These are phyloP conservation scores for Propithecus perrieri DNA, from an alignment of 2,797 vertebrate genomes.

Conservation along the genomic window DNA sequence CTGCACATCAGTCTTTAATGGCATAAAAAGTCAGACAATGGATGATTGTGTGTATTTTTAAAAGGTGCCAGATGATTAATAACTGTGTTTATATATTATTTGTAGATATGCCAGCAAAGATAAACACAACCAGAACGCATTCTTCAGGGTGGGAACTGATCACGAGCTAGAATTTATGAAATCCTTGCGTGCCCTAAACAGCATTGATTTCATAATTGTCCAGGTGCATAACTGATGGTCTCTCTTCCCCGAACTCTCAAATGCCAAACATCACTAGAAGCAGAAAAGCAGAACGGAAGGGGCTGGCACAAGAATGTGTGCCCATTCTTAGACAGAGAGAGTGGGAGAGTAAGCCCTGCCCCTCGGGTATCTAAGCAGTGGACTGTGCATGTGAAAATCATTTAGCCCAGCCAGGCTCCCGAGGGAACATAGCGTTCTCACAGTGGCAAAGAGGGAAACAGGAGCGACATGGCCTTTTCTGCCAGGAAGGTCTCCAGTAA, in stretches of 20 bases:
- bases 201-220: neutral
- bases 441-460: neutral
- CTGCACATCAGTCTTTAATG: neutral
- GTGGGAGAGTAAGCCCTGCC: neutral
- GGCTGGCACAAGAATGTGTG: neutral
- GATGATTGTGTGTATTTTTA: neutral
- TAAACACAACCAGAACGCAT: neutral
- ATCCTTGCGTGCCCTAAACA: neutral
- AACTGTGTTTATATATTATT: neutral
- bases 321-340: neutral
- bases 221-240: neutral
- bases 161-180: neutral
- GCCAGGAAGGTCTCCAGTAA: slow-evolving; percentile 47
- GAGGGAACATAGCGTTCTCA: slow-evolving; percentile 7
- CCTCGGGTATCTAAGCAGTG: neutral
- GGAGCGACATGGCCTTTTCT: neutral
- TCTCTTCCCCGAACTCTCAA: neutral
- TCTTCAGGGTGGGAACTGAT: neutral
- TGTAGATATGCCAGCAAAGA: neutral
- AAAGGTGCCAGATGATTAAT: slow-evolving; percentile 41
- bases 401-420: neutral
- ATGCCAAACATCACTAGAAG: neutral
- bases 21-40: neutral
- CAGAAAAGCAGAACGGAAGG: neutral
- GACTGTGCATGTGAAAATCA: slow-evolving; percentile 24